A percentile compares a stretch with the other conserved stretches of the same genome.
Evolutionary conservation across 2,888 invertebrate genomes (phyloP).

Genomic region (Conus canariensis): DNA sequence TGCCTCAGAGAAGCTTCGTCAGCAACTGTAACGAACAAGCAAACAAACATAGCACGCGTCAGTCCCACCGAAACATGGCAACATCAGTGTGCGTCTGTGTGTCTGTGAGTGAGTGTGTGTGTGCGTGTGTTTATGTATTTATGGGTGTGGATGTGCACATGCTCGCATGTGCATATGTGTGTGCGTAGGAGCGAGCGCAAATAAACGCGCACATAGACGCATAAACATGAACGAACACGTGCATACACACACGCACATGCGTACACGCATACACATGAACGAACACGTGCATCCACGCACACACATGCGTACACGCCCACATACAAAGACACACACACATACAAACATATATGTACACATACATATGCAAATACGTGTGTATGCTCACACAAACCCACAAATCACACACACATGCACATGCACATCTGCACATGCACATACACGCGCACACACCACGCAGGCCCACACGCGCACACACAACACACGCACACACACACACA

Average conservation of each 20-base stretch:
- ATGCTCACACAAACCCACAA: background rate
- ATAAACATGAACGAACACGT: background rate
- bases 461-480: background rate
- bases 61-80: too few species aligned
- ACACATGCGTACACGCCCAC: too few species aligned
- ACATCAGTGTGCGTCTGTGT: too few species aligned
- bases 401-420: background rate
- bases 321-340: too few species aligned
- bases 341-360: background rate
- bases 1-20: too few species aligned
- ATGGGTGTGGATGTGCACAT: background rate
- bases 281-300: too few species aligned
- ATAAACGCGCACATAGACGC: background rate
- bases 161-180: background rate
- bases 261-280: background rate
- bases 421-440: background rate
- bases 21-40: too few species aligned
- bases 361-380: background rate
- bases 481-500: background rate
- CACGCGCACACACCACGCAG: background rate
- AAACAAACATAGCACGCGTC: too few species aligned
- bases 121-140: background rate
- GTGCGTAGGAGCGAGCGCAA: background rate
- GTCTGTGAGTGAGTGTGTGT: too few species aligned
- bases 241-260: background rate